Conservation (phyloP, 1,140 invertebrate genomes). For the Chelonus insularis region DNA sequence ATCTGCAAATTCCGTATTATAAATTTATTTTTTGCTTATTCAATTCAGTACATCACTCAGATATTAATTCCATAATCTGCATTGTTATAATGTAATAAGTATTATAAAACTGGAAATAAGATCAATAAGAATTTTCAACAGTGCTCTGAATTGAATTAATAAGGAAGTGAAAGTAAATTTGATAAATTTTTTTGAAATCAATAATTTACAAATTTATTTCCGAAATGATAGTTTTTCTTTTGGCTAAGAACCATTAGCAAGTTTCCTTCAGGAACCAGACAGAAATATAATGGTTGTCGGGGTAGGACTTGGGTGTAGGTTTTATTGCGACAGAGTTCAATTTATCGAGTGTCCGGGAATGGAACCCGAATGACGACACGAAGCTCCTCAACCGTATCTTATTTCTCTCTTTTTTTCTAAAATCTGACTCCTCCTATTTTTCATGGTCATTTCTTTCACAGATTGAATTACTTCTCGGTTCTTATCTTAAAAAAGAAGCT, state of each 20-base stretch:
- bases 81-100: too few relatives aligned
- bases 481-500: neutral
- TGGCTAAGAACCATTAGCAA: neutral
- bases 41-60: too few relatives aligned
- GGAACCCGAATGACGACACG: conserved; percentile 7
- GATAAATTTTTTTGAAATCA: too few relatives aligned
- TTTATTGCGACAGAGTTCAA: conserved; percentile 10
- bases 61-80: too few relatives aligned
- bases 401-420: neutral
- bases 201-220: neutral
- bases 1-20: too few relatives aligned
- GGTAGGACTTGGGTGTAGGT: neutral
- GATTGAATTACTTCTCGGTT: neutral
- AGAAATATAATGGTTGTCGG: neutral
- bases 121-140: too few relatives aligned
- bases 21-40: too few relatives aligned
- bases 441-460: neutral
- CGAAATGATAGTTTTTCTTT: neutral
- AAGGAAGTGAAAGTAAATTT: too few relatives aligned
- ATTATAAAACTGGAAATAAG: too few relatives aligned
- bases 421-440: neutral
- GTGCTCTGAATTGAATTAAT: too few relatives aligned
- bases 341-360: conserved; percentile 12
- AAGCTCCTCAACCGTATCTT: neutral
- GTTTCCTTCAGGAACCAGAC: neutral